These are phyloP conservation scores for Drosophila sproati DNA, from an alignment of 1,140 invertebrate species.

Conservation along the genomic window DNA sequence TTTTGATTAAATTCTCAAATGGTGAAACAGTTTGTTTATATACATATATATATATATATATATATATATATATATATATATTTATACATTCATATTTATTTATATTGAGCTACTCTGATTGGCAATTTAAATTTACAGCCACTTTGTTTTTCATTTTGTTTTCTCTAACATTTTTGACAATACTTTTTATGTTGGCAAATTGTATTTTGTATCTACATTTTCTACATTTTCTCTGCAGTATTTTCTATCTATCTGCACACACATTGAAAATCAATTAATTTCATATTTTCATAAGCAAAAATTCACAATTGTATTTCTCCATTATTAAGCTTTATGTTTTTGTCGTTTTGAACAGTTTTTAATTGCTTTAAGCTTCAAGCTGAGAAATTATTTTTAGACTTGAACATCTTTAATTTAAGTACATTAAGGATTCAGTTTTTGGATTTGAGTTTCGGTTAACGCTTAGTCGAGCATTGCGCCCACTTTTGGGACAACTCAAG, in stretches of 20 bases:
- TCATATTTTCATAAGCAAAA: slow-evolving; percentile 30
- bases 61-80: no score
- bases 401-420: slow-evolving; percentile 12
- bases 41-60: no score
- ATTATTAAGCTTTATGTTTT: not conserved
- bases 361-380: slow-evolving; percentile 36
- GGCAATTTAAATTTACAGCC: slow-evolving; percentile 42
- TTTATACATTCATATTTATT: not conserved
- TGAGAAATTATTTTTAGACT: slow-evolving; percentile 17
- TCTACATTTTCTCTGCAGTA: not conserved
- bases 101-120: slow-evolving; percentile 9
- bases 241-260: slow-evolving; percentile 6
- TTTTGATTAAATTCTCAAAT: slow-evolving; percentile 62
- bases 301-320: slow-evolving; percentile 14
- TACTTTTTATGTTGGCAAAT: slow-evolving; percentile 22
- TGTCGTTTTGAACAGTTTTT: slow-evolving; percentile 27
- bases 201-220: not conserved
- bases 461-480: slow-evolving; percentile 18
- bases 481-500: not conserved
- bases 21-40: not conserved
- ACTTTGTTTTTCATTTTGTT: slow-evolving; percentile 27
- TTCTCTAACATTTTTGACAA: slow-evolving; percentile 2
- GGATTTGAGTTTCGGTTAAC: not conserved
- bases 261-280: slow-evolving; percentile 71
- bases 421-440: not conserved